A percentile compares a stretch with the other conserved stretches of the same genome.
These are phyloP conservation scores for Chalcosyrphus nemorum DNA, from an alignment of 2,888 invertebrate species.

Conservation along the genomic window DNA sequence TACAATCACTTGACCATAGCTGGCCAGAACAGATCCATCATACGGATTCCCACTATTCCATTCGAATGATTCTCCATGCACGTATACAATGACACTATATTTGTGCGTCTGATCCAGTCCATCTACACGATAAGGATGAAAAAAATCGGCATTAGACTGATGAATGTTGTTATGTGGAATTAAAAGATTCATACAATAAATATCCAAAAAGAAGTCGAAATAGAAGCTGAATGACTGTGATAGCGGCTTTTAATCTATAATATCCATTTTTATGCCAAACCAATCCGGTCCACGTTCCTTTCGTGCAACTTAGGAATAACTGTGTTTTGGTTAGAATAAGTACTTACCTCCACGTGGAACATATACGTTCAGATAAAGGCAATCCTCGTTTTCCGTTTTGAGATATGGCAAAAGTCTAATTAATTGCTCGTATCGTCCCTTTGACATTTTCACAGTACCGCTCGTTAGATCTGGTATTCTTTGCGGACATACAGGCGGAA, in stretches of 20 bases:
- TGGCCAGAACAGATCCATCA: conserved; percentile 95
- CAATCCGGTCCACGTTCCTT: neutral
- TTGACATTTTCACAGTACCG: conserved; percentile 84
- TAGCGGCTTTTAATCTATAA: neutral
- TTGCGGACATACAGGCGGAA: conserved; percentile 94
- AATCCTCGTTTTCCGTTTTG: conserved; percentile 90
- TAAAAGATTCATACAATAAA: neutral
- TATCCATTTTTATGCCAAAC: neutral
- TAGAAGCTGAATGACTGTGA: neutral
- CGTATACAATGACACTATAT: conserved; percentile 94
- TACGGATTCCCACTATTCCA: conserved; percentile 99
- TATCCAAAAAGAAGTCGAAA: neutral
- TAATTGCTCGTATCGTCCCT: conserved; percentile 88
- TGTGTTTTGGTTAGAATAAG: neutral
- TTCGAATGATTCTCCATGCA: conserved; percentile 97
- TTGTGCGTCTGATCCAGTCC: conserved; percentile 83
- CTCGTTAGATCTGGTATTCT: conserved; percentile 86
- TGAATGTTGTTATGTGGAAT: neutral
- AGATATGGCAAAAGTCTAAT: conserved; percentile 88
- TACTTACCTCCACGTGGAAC: conserved; percentile 91
- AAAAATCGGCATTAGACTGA: neutral
- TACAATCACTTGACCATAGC: conserved; percentile 94
- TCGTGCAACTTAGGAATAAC: neutral
- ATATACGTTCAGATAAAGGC: conserved; percentile 95
- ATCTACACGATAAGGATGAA: conserved; percentile 65